Conservation (phyloP, 2,888 invertebrate species). For the Synergus itoensis region DNA sequence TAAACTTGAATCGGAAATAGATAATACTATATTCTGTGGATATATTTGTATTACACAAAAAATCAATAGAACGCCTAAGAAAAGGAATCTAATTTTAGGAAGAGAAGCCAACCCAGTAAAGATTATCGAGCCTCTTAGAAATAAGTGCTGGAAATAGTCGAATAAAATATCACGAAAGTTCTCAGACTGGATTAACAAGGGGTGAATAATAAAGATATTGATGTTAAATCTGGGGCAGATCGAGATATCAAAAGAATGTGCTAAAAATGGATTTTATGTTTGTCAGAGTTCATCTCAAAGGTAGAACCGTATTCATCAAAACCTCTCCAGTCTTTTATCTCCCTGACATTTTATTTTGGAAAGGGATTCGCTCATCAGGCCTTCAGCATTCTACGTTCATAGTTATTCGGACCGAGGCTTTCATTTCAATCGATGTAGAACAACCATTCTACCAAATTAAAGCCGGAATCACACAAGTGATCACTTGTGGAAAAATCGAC, state of each 20-base stretch:
- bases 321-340: not conserved
- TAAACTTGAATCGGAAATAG: not conserved
- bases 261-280: not conserved
- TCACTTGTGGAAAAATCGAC: no score
- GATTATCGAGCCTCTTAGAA: slow-evolving; percentile 4
- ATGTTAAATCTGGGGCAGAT: not conserved
- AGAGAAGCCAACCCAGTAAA: not conserved
- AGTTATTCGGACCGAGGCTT: not conserved
- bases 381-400: not conserved
- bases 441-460: not conserved
- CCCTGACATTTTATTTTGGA: not conserved
- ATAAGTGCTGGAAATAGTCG: slow-evolving; percentile 5
- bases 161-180: not conserved
- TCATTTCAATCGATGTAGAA: not conserved
- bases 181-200: not conserved
- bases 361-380: not conserved
- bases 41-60: not conserved
- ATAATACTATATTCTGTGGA: not conserved
- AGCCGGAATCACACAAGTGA: not conserved
- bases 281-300: not conserved
- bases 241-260: not conserved
- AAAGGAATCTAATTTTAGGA: not conserved
- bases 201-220: not conserved
- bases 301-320: not conserved
- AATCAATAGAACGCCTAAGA: not conserved